These are phyloP conservation scores for Ceuthmochares aereus DNA, from an alignment of 2,113 vertebrate genomes.

Conservation along the genomic window DNA sequence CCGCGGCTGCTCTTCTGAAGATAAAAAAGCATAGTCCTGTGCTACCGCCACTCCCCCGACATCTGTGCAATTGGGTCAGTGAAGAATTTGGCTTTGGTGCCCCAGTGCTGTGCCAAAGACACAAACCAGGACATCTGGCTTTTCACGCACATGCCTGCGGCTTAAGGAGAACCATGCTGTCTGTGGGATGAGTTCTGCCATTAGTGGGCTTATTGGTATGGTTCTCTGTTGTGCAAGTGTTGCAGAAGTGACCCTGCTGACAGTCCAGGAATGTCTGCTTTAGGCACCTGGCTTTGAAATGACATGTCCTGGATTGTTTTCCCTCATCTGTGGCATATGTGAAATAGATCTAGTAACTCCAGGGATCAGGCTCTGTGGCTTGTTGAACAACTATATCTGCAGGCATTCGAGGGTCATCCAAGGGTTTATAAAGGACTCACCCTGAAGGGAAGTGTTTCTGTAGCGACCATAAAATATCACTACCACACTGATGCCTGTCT, in stretches of 20 bases:
- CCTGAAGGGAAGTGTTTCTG: background rate
- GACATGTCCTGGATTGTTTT: background rate
- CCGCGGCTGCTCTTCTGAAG: background rate
- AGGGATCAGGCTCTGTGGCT: background rate
- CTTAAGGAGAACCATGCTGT: background rate
- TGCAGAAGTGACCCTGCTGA: background rate
- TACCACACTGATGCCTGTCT: background rate
- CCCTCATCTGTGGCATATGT: background rate
- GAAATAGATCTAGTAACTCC: background rate
- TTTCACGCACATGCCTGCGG: accelerated
- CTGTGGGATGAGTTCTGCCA: background rate
- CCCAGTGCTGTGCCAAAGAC: background rate
- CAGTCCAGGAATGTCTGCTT: background rate
- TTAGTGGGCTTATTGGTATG: background rate
- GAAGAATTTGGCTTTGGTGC: background rate
- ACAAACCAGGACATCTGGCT: constrained; percentile 32
- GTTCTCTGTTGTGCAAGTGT: background rate
- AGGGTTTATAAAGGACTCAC: background rate
- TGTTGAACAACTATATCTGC: background rate
- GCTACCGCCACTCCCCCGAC: accelerated
- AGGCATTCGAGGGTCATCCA: background rate
- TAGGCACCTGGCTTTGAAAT: background rate
- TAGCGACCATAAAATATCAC: background rate
- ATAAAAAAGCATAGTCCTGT: background rate
- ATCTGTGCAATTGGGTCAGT: constrained; percentile 34